Evolutionary conservation across 2,888 invertebrate species (phyloP), one percentile per base, ranked within the genome.

Genomic region (Merodon equestris): DNA sequence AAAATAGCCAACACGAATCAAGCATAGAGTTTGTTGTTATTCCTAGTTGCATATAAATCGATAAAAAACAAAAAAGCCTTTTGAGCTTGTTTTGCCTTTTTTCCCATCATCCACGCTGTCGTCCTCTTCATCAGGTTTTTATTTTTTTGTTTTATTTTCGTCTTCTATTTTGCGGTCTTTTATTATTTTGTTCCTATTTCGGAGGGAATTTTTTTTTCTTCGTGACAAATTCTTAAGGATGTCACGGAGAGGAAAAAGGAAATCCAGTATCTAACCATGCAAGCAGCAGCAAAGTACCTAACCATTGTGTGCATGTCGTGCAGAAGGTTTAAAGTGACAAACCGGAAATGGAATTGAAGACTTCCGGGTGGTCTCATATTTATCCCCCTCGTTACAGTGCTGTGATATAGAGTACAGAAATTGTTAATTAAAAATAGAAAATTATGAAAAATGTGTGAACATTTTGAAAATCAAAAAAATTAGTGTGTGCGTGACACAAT

Each of bases 401-500:
- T 64, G 71, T 71, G 71, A 63, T 64, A 51, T 44, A 19, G n/a
- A 58, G 51, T 44, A 18, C 17, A 58, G 45, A 64, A 45, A 18
- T 13, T 64, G 17, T 42, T 66, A 15, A 2, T 19, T n/a, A n/a
- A n/a, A 51, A 19, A 38, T 12, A 50, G 66, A 66, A 44, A 64
- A 60, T 64, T 45, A n/a, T 60, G 51, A 42, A 72, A 66, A 44
- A 64, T 66, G 72, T 45, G 14, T 60, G 51, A 42, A 47, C 38
- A 48, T 54, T 15, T 38, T 51, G 45, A 72, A 45, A 64, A 45
- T n/a, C 47, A 38, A 36, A 64, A 36, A 19, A 13, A 53, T 47
- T 54, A 48, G 34, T 58, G 48, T 38, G 68, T 51, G 60, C 79
- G 82, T 82, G 82, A 79, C 5, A 83, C 84, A 61, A 94, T 94